phyloP scores from a whole-genome alignment of 2,797 vertebrate genomes.

The Melanogrammus aeglefinus region DNA sequence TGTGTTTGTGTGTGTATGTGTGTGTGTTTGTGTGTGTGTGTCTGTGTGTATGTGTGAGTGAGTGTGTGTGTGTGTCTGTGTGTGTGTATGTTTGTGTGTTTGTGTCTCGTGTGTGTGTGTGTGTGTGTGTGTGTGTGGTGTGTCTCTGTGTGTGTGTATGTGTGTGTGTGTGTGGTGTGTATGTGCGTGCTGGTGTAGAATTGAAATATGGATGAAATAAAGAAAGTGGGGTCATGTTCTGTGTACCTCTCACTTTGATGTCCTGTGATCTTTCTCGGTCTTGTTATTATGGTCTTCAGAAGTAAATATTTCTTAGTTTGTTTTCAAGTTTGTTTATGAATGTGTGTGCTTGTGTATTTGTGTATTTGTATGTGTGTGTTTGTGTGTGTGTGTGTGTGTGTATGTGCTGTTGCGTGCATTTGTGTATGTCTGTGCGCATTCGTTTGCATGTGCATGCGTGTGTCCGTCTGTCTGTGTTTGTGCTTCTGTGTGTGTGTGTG shows the following conservation, averaged over 20 bases:
- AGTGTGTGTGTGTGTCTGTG: too few relatives aligned
- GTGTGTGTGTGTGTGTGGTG: conserved; percentile 9
- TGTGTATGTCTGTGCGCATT: neutral
- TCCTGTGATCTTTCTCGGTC: neutral
- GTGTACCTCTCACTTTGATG: neutral
- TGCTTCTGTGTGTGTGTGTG: neutral
- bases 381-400: neutral
- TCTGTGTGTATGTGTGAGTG: too few relatives aligned
- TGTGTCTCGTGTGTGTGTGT: too few relatives aligned
- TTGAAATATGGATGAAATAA: neutral
- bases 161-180: neutral
- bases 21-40: too few relatives aligned
- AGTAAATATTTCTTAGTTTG: neutral
- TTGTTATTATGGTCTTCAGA: conserved; percentile 24
- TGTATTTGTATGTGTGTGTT: neutral
- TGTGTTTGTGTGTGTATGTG: conserved; percentile 15
- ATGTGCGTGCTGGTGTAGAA: neutral
- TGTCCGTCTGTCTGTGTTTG: conserved; percentile 2
- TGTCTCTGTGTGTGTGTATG: too few relatives aligned
- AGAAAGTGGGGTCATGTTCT: neutral
- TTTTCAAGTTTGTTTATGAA: neutral
- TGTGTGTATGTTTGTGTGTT: too few relatives aligned
- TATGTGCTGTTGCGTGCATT: neutral
- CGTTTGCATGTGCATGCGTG: neutral
- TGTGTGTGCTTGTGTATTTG: neutral